Conservation (phyloP, 1,140 invertebrate genomes). For the Sinella curviseta region DNA sequence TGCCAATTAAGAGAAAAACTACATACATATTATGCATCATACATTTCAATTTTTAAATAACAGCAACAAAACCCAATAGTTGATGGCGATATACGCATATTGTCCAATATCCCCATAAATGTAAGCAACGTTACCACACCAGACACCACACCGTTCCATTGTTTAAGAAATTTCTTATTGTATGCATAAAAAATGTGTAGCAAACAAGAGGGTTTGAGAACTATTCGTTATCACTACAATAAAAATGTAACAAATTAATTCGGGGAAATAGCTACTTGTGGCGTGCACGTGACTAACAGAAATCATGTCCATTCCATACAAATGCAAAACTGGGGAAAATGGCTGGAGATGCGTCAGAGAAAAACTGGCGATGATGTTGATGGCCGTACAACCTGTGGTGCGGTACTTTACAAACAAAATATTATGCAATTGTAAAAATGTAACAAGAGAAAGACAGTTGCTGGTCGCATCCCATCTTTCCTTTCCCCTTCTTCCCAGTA, state of each 20-base stretch:
- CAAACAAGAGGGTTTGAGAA: too few species aligned
- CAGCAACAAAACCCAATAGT: neutral
- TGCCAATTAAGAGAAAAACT: neutral
- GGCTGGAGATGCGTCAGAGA: neutral
- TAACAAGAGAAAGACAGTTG: neutral
- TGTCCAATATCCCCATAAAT: too few species aligned
- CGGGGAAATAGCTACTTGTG: constrained; percentile 16
- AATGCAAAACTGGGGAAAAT: neutral
- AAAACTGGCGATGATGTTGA: neutral
- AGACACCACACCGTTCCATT: neutral
- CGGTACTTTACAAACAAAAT: neutral
- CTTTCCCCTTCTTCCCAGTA: neutral
- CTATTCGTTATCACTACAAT: neutral
- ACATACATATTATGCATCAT: too few species aligned
- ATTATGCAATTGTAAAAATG: neutral
- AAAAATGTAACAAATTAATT: constrained; percentile 16
- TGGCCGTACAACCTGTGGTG: neutral
- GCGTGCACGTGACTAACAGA: constrained; percentile 17
- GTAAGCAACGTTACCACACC: neutral
- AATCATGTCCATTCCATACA: constrained; percentile 5
- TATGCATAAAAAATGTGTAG: neutral
- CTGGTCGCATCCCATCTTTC: neutral
- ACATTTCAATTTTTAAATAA: neutral
- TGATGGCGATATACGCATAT: too few species aligned
- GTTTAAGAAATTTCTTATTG: neutral